These are phyloP conservation scores for Battus philenor DNA, from an alignment of 1,140 invertebrate species.

Conservation along the genomic window DNA sequence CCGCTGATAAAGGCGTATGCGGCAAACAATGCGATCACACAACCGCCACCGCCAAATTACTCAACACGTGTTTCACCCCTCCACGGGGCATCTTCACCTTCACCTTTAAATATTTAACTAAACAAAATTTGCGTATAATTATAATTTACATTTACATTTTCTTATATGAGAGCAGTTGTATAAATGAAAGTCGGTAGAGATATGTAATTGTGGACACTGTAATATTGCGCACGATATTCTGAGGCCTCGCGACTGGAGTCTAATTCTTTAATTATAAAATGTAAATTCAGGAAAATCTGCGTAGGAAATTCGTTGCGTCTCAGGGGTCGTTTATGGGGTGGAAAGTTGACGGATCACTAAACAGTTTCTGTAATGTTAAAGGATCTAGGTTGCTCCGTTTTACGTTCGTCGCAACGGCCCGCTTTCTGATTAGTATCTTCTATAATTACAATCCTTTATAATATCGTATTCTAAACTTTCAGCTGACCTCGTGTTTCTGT, in stretches of 20 bases:
- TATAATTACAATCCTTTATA: too few species aligned
- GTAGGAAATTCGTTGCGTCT: constrained; percentile 46
- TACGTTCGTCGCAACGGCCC: neutral
- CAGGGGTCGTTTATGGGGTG: constrained; percentile 46
- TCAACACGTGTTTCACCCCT: too few species aligned
- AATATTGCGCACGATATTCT: constrained; percentile 15
- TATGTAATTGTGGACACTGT: neutral
- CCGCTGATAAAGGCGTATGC: too few species aligned
- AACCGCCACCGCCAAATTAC: too few species aligned
- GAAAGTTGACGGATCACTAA: constrained; percentile 49
- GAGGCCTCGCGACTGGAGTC: constrained; percentile 23
- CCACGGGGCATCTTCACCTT: too few species aligned
- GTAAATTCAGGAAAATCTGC: constrained; percentile 47
- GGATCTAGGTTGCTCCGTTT: constrained; percentile 1
- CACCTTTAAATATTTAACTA: too few species aligned
- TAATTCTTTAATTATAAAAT: constrained; percentile 69
- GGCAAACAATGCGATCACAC: too few species aligned
- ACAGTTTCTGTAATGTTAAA: constrained; percentile 5
- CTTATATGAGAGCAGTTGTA: too few species aligned
- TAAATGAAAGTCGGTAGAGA: too few species aligned
- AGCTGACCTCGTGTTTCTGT: too few species aligned
- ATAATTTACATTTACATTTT: too few species aligned
- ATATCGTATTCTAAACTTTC: neutral
- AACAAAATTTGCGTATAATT: too few species aligned
- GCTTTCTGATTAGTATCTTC: constrained; percentile 2